Evolutionary conservation across 1,140 invertebrate genomes (phyloP), one percentile per base, ranked within the genome.

Genomic region (Triops cancriformis): DNA sequence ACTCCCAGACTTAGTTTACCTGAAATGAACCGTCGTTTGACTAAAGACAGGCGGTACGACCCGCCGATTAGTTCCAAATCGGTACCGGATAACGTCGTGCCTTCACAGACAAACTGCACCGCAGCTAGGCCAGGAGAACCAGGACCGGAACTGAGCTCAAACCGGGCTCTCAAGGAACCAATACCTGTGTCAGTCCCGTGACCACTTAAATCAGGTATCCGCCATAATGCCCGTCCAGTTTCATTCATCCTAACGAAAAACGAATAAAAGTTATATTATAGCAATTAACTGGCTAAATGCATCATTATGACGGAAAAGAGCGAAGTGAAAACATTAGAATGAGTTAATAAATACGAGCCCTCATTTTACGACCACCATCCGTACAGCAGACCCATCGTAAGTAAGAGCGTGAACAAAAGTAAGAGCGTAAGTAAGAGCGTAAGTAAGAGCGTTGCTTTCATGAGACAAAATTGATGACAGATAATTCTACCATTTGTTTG

Each of bases 101-200:
- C 95, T 85, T 97, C 95, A 85, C 94, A 97, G 84, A 95, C 93
- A 85, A 98, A 98, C 85, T 97, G 94, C 26, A 94, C 90, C 26
- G 92, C 92, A 80, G 98, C 91, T 6, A 93, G 94, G 41, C 90
- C 88, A 77, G 94, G 93, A 73, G 88, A 89, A 18, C 92, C 92
- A 0, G 94, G 94, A 0, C 94, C 94, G 80, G 88, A 88, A 75
- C 87, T 88, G 4, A 98, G 84, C 81, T 97, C 94, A 80, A 98
- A 92, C 51, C 96, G 89, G 23, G 95, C 96, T 78, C 94, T 89
- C 72, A 98, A 86, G 12, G 94, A 96, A 0, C 96, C 96, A 26
- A 96, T 90, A 7, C 72, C 72, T 81, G 94, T 91, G 81, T 96
- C 94, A 73, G 91, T 94, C 80, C 94, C 91, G 80, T 94, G 84